Conservation (phyloP, 2,888 invertebrate genomes). For the Leucoma salicis region DNA sequence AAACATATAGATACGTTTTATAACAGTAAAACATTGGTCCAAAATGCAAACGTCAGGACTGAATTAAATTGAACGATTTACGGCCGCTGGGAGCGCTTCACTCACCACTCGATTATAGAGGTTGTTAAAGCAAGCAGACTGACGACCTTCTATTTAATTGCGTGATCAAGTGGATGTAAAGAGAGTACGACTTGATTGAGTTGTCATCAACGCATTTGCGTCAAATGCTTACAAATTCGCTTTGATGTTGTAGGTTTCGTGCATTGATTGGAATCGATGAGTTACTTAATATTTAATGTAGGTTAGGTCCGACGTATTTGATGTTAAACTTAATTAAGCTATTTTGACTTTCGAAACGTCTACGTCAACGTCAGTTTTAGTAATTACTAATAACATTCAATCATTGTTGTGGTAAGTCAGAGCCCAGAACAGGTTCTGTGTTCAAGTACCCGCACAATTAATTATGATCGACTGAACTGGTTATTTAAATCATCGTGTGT, state of each 20-base stretch:
- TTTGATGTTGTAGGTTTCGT: constrained; percentile 17
- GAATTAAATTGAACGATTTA: constrained; percentile 64
- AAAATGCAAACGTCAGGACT: constrained; percentile 43
- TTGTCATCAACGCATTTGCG: constrained; percentile 32
- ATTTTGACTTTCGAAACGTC: no score
- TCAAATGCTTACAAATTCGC: constrained; percentile 22
- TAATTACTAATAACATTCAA: no score
- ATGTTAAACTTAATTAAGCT: no score
- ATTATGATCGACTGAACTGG: no score
- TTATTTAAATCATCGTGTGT: no score
- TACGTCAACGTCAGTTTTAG: no score
- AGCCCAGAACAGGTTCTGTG: no score
- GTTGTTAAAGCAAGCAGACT: constrained; percentile 56
- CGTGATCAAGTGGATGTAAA: constrained; percentile 44
- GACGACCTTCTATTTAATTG: constrained; percentile 56
- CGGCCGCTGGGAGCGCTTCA: constrained; percentile 35
- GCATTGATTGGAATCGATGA: constrained; percentile 15
- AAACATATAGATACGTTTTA: no score
- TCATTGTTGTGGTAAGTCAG: no score
- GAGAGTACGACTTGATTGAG: constrained; percentile 42
- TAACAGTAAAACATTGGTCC: constrained; percentile 12
- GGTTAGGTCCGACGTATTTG: background rate
- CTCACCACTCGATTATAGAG: constrained; percentile 49
- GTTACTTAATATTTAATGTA: background rate
- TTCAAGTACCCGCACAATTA: no score